Percentiles rank a stretch among this genome's conserved stretches.
Evolutionary conservation across 2,888 invertebrate genomes (phyloP).

Genomic region (Metellina segmentata): DNA sequence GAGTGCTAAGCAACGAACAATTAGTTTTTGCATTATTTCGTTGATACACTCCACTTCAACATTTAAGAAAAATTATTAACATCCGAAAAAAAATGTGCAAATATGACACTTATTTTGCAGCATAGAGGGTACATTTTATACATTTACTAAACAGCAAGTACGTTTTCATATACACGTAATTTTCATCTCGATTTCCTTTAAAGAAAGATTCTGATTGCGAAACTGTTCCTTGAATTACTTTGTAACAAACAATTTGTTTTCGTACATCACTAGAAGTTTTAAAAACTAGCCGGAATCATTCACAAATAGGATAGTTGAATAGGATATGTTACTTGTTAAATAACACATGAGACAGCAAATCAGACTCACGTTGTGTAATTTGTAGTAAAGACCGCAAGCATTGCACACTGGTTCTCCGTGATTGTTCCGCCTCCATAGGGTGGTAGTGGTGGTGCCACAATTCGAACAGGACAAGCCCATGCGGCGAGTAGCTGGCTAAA

Average conservation of each 20-base stretch:
- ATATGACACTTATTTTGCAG: too few species aligned
- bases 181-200: too few species aligned
- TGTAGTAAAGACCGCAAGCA: slow-evolving; percentile 98
- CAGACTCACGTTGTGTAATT: slow-evolving; percentile 87
- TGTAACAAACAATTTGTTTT: neutral
- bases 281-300: neutral
- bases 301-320: neutral
- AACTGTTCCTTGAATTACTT: neutral
- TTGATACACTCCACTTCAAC: too few species aligned
- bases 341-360: neutral
- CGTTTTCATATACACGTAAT: too few species aligned
- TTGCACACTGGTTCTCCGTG: slow-evolving; percentile 98
- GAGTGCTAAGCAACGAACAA: too few species aligned
- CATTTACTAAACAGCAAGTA: too few species aligned
- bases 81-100: too few species aligned
- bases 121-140: too few species aligned
- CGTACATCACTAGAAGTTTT: neutral
- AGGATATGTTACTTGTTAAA: neutral
- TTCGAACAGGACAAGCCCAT: slow-evolving; percentile 94
- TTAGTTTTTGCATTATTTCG: too few species aligned
- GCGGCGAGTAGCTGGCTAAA: slow-evolving; percentile 86
- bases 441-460: slow-evolving; percentile 94
- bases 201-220: too few species aligned
- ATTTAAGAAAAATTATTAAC: too few species aligned
- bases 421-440: slow-evolving; percentile 96